Evolutionary conservation across 1,140 invertebrate genomes (phyloP), one percentile per base, ranked within the genome.

Genomic region (Drosophila baimaii): DNA sequence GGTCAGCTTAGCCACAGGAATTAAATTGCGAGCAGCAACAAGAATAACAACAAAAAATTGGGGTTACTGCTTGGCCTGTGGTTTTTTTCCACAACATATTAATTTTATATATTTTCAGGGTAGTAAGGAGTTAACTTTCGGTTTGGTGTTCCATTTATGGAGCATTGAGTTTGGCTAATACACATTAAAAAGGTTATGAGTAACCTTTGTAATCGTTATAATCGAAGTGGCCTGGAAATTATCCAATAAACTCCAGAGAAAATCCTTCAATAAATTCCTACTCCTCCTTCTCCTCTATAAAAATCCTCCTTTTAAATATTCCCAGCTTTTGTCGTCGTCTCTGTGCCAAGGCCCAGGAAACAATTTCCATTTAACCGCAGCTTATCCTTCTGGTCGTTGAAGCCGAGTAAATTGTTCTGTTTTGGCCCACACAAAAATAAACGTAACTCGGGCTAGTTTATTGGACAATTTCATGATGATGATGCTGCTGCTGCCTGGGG

Each of bases 1-100:
- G 79, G 79, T 81, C 79, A 82, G 81, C 80, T 72, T 57, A 19
- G 68, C n/a, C 39, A 29, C 39, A 71, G 57, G 41, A 76, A 77
- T 81, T 59, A 80, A 80, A 47, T 46, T n/a, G 25, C 2, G n/a
- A 69, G 15, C 61, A 55, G 8, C 37, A 33, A 10, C n/a, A 49
- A 17, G 10, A 27, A 43, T 8, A 29, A 27, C 37, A 58, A 46
- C 49, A 44, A 31, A 46, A 64, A 65, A 65, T 51, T 37, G 70
- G 37, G 52, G 43, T 46, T 49, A 3, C 35, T 35, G 19, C 25
- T 64, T 41, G 21, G 37, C 13, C 33, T 23, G 31, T n/a, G n/a
- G n/a, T n/a, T n/a, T n/a, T n/a, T n/a, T n/a, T n/a, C n/a, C n/a
- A n/a, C n/a, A n/a, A n/a, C n/a, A n/a, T n/a, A n/a, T 56, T 46